phyloP scores from a whole-genome alignment of 2,888 invertebrate species.

The Drosophila histrio region DNA sequence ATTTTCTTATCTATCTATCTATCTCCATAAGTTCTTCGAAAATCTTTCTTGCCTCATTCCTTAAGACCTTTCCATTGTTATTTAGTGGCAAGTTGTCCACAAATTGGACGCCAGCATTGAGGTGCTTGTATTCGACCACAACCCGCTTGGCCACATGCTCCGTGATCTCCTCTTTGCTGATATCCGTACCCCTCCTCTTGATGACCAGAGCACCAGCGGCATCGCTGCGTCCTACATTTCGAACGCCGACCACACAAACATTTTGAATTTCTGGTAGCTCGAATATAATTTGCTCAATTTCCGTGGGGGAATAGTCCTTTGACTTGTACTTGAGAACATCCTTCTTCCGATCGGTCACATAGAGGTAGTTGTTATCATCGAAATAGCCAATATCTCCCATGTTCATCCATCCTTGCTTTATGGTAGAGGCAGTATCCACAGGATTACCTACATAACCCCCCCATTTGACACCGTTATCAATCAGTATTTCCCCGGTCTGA shows the following conservation, averaged over 20 bases:
- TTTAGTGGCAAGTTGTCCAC: conserved; percentile 70
- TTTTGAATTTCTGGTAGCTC: conserved; percentile 69
- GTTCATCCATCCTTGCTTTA: conserved; percentile 74
- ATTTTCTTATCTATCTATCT: no score
- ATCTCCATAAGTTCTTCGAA: conserved; percentile 47
- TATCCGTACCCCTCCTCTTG: conserved; percentile 31
- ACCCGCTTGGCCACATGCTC: conserved; percentile 59
- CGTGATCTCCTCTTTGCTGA: conserved; percentile 55
- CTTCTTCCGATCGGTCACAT: conserved; percentile 78
- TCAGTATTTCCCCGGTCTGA: conserved; percentile 72
- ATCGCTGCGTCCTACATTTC: conserved; percentile 62
- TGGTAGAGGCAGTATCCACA: conserved; percentile 46
- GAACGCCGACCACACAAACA: conserved; percentile 76
- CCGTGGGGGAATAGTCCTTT: conserved; percentile 73
- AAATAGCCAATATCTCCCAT: conserved; percentile 82
- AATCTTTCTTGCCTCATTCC: conserved; percentile 49
- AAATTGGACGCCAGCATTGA: conserved; percentile 75
- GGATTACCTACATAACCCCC: conserved; percentile 76
- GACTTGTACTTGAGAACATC: conserved; percentile 78
- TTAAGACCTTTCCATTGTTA: conserved; percentile 66
- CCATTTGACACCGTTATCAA: conserved; percentile 59
- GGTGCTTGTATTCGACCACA: conserved; percentile 67
- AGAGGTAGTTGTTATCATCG: conserved; percentile 73
- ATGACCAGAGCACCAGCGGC: conserved; percentile 78
- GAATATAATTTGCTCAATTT: conserved; percentile 74